Conservation (phyloP, 2,888 invertebrate genomes). For the Megalurothrips usitatus region DNA sequence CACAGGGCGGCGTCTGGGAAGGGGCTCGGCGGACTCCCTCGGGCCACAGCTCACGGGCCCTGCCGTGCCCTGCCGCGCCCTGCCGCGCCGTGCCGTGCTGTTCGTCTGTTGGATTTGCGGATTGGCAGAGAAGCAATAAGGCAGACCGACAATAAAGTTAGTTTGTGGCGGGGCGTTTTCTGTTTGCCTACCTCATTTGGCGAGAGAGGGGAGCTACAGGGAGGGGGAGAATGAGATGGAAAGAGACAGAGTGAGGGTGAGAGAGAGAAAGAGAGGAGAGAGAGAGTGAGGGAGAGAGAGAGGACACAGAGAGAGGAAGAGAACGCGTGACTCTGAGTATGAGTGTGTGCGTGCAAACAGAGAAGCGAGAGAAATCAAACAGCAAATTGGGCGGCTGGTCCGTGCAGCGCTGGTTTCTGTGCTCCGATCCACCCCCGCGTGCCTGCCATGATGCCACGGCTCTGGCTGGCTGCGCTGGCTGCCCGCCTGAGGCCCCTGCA, state of each 20-base stretch:
- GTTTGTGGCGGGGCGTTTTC: not conserved
- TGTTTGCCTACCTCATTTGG: not conserved
- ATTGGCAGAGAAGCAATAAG: not conserved
- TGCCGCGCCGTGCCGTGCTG: not conserved
- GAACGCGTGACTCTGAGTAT: not conserved
- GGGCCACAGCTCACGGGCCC: too few species aligned
- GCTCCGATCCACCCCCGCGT: not conserved
- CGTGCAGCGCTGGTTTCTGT: not conserved
- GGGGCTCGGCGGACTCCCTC: not conserved
- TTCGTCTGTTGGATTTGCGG: not conserved
- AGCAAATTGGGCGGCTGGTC: not conserved
- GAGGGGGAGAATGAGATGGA: too few species aligned
- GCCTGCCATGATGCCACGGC: not conserved
- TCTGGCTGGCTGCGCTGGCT: not conserved
- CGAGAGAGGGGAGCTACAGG: not conserved
- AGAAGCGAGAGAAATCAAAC: not conserved
- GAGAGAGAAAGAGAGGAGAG: not conserved
- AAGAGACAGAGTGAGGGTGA: not conserved
- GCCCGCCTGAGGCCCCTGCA: not conserved
- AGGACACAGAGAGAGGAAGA: not conserved
- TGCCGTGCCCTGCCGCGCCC: not conserved
- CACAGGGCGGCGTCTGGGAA: not conserved
- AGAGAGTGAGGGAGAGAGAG: not conserved
- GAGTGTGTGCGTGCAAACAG: not conserved
- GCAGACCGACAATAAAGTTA: not conserved